phyloP scores from a whole-genome alignment of 2,888 invertebrate genomes.

The Anticlea derivata region DNA sequence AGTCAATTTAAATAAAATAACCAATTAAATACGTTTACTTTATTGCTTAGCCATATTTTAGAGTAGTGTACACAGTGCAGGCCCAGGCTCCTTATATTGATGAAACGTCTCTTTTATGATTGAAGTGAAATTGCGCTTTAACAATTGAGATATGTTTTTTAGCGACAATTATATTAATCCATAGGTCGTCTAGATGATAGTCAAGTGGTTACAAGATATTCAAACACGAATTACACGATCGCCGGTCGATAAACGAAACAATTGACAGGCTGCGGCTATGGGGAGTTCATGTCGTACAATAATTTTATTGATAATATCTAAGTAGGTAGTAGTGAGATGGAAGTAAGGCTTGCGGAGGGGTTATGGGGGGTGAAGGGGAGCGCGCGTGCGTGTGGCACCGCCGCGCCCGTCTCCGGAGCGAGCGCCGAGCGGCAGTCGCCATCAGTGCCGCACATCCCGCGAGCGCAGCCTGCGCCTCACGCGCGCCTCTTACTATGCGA shows the following conservation, averaged over 20 bases:
- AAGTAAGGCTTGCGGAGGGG: slow-evolving; percentile 54
- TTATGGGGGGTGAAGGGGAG: slow-evolving; percentile 42
- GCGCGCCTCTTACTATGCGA: slow-evolving; percentile 61
- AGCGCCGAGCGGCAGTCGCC: slow-evolving; percentile 59
- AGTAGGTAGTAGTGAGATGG: slow-evolving; percentile 76
- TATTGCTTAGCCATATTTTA: no score
- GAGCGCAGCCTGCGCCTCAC: slow-evolving; percentile 48
- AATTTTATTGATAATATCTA: slow-evolving; percentile 83
- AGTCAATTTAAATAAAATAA: no score
- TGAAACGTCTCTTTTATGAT: no score
- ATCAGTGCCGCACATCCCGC: slow-evolving; percentile 50
- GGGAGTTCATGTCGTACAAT: slow-evolving; percentile 73
- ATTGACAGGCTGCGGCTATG: slow-evolving; percentile 62
- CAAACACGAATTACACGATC: slow-evolving; percentile 36
- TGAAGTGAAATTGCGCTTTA: no score
- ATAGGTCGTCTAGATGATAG: no score
- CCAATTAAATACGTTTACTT: no score
- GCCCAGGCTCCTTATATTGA: no score
- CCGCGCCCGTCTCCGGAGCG: slow-evolving; percentile 64
- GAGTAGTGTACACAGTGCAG: no score
- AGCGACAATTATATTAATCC: no score
- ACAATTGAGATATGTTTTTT: no score
- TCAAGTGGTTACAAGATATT: no score
- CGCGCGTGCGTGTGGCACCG: slow-evolving; percentile 68
- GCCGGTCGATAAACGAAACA: slow-evolving; percentile 50